Evolutionary conservation across 2,113 vertebrate genomes (phyloP), one percentile per base, ranked within the genome.

Genomic region (Cairina moschata): DNA sequence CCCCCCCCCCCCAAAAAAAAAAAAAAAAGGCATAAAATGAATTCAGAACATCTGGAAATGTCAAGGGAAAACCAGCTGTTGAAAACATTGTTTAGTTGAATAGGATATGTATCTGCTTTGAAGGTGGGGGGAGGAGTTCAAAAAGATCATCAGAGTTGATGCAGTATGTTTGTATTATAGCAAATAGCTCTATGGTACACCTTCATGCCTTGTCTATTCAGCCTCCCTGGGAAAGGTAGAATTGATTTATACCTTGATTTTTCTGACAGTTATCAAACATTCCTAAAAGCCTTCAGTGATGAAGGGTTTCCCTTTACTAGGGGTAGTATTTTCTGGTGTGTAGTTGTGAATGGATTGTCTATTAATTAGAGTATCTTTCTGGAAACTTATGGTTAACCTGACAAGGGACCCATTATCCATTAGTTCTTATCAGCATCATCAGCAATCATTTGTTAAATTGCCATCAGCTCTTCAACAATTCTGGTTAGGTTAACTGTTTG

Each of bases 251-350:
- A 52, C 5, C 5, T 54, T 58, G 2, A 32, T 66, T 2, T 91
- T 90, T 26, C 11, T 93, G 56, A 50, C 9, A 44, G 23, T 23
- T 48, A 38, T 3, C 13, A 74, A 28, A 34, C 21, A 17, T 38
- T 92, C 60, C 44, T 42, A n/a, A 36, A 38, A 5, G 15, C 2
- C 0, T 4, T 5, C 0, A 1, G 3, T 52, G 14, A 36, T 42
- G 63, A 81, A 7, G 15, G 26, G 32, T 74, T 91, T 4, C 13
- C 38, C 17, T 11, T 34, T 56, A 87, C 36, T 12, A 38, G 34
- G 34, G 52, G 26, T 40, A 21, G 42, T 54, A 9, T 62, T 74
- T 59, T 74, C 40, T 6, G 29, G n/a, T 63, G 40, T 4, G 2
- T 44, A 74, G 1, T 17, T 82, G 13, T n/a, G 48, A 92, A 60